These are phyloP conservation scores for Gnathonemus longibarbis DNA, from an alignment of 2,113 vertebrate genomes.

Conservation along the genomic window DNA sequence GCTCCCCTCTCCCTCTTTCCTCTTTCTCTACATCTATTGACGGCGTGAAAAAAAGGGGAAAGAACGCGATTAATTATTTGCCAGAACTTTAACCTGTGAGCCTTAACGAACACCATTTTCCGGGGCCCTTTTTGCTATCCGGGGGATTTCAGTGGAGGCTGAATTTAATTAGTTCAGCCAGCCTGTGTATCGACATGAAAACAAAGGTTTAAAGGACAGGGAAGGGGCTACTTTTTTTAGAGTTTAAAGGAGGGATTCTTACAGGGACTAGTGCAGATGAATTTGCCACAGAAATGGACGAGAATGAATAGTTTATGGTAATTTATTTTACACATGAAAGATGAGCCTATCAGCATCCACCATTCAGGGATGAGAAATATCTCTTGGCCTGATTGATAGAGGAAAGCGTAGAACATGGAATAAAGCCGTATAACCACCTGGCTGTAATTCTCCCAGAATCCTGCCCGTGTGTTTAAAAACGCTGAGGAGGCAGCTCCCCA, in stretches of 20 bases:
- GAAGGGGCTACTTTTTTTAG: neutral
- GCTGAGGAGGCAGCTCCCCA: neutral
- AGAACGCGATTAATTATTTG: slow-evolving; percentile 14
- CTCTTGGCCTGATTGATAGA: neutral
- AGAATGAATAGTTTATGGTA: neutral
- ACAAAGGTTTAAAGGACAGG: slow-evolving; percentile 1
- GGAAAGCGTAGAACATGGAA: neutral
- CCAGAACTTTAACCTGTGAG: slow-evolving; percentile 13
- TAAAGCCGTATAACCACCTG: neutral
- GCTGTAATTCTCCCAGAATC: neutral
- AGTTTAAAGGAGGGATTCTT: neutral
- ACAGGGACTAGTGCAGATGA: neutral
- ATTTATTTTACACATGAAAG: neutral
- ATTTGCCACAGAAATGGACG: neutral
- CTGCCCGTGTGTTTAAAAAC: neutral
- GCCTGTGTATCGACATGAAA: neutral
- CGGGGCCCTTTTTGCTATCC: neutral
- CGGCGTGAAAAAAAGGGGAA: neutral
- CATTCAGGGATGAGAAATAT: neutral
- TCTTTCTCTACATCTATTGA: neutral
- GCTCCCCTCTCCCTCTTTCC: neutral
- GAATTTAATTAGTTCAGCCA: slow-evolving; percentile 11
- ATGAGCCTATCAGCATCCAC: neutral
- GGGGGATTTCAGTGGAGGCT: neutral
- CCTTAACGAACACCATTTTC: neutral